phyloP scores from a whole-genome alignment of 2,113 vertebrate genomes.

The Chelonoidis abingdonii region DNA sequence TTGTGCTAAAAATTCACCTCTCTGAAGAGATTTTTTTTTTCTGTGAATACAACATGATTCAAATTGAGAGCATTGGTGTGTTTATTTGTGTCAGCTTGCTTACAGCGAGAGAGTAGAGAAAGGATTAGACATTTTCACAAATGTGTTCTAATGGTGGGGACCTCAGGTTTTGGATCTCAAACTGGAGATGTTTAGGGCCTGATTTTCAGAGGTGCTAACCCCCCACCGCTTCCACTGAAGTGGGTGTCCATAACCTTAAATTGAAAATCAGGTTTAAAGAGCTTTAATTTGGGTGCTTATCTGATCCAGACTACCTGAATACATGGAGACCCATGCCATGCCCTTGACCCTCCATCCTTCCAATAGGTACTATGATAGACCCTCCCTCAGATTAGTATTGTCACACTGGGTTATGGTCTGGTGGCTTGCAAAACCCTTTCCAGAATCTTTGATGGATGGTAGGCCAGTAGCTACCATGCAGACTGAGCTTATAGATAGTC shows the following conservation, averaged over 20 bases:
- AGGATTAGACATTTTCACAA: neutral
- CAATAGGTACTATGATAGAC: neutral
- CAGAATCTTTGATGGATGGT: neutral
- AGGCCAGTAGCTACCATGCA: neutral
- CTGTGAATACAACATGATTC: neutral
- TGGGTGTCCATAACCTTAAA: neutral
- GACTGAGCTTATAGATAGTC: neutral
- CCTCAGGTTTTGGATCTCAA: neutral
- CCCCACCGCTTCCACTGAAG: neutral
- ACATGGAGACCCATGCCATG: neutral
- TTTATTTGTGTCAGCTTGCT: neutral
- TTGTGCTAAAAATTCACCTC: neutral
- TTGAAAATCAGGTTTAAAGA: neutral
- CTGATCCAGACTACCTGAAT: neutral
- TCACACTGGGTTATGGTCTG: neutral
- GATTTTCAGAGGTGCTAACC: neutral
- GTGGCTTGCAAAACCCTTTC: neutral
- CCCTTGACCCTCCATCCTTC: neutral
- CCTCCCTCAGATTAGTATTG: neutral
- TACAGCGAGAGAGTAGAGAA: neutral
- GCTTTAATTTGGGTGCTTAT: neutral
- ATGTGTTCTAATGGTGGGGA: neutral
- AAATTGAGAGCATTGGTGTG: rapidly evolving
- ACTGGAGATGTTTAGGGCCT: neutral
- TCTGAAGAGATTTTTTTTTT: neutral